Base-by-base conservation (phyloP, 2,888 invertebrate species). In the Watsonalla binaria region DNA sequence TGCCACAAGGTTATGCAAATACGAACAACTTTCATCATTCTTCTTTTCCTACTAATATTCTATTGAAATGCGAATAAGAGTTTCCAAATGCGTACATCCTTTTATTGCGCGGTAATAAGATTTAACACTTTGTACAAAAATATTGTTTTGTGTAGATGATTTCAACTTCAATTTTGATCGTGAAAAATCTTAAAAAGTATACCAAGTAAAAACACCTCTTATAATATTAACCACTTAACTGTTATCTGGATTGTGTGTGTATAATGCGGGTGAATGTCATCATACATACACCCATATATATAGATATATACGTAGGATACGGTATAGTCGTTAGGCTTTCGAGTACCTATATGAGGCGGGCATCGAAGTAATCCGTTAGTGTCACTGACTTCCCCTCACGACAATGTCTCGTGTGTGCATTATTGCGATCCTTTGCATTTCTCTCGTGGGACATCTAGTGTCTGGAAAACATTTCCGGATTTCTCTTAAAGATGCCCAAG, bases 351-450 rank as follows among this genome's bases (percentile, higher is more conserved):
- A 66, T 61, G 59, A 58, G 52, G 59, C 58, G 52, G 52, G 57
- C 58, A 56, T 60, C 54, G 53, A 46, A 39, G 11, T 51, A 55
- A 52, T 54, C 59, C 51, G 51, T 60, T 59, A 66, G 63, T 66
- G 59, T 56, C 53, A 54, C 50, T 51, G 34, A 59, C 47, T 49
- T 52, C 57, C 54, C 51, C 55, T 35, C 57, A 49, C 54, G 47
- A 66, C 56, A 56, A 74, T 80, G 74, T 63, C 66, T 65, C 73
- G 72, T 58, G 55, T 57, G 37, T 59, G 62, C 50, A 52, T 60
- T 53, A 55, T 61, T 48, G 53, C 70, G 54, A 59, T 64, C 46
- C 51, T 73, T 34, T 57, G 65, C 51, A 51, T 69, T 47, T 63
- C 69, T 46, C 54, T 76, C 52, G 59, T 68, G 34, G 54, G 55